phyloP scores from a whole-genome alignment of 2,888 invertebrate species.

The Pyralis farinalis region DNA sequence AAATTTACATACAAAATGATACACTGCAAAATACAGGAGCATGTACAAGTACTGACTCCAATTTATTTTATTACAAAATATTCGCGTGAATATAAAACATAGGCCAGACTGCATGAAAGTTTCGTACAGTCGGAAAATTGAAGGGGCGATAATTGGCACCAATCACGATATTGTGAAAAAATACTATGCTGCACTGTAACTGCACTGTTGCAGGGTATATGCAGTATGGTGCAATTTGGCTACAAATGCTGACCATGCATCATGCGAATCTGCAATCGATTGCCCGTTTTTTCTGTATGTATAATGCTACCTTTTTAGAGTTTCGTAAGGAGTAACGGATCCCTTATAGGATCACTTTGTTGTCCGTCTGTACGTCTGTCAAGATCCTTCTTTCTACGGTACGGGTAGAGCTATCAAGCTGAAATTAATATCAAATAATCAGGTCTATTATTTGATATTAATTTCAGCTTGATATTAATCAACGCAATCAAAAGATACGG shows the following conservation, averaged over 20 bases:
- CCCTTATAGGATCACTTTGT: too few relatives aligned
- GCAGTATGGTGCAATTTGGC: conserved; percentile 19
- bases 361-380: too few relatives aligned
- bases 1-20: conserved; percentile 1
- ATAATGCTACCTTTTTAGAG: too few relatives aligned
- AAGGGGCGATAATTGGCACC: conserved; percentile 22
- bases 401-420: too few relatives aligned
- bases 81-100: background rate
- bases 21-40: background rate
- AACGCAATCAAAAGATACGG: too few relatives aligned
- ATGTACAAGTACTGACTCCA: background rate
- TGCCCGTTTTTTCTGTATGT: too few relatives aligned
- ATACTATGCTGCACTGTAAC: conserved; percentile 17
- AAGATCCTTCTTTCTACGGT: too few relatives aligned
- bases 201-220: conserved; percentile 12
- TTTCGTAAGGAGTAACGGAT: too few relatives aligned
- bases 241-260: conserved; percentile 13
- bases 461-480: too few relatives aligned
- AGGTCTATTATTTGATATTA: too few relatives aligned
- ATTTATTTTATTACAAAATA: background rate
- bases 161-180: conserved; percentile 34
- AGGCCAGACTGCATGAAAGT: background rate
- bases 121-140: background rate
- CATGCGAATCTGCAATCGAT: conserved; percentile 17
- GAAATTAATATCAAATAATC: too few relatives aligned